Evolutionary conservation across 2,888 invertebrate species (phyloP), one percentile per base, ranked within the genome.

Genomic region (Erannis defoliaria): DNA sequence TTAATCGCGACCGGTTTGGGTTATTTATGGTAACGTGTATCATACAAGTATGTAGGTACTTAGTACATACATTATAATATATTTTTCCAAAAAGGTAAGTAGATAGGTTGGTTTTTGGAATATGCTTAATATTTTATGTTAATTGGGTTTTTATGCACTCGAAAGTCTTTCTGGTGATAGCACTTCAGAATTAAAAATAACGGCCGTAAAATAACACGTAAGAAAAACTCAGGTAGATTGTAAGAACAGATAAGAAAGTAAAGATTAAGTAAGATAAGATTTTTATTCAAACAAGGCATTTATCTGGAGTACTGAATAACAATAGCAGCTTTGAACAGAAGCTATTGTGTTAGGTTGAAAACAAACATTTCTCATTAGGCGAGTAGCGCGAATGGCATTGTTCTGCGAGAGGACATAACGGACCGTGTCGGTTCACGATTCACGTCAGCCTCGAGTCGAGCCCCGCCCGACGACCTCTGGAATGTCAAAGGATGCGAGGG

Each of bases 291-390:
- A 75, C 72, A 67, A 75, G 71, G 75, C 75, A 77, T 74, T 80
- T 78, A 76, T 82, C 80, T 78, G 56, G 42, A 48, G 53, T 82
- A 26, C 26, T 26, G 5, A 80, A 82, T 85, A 88, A 88, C 84
- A 84, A 86, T 84, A 82, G 83, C 79, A 78, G 82, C 82, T 80
- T 83, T 84, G 84, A 85, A 83, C 78, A 83, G 78, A 81, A 79
- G 77, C 86, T 79, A 90, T 90, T 91, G 90, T 89, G 81, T 81
- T 70, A 79, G 78, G 79, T 77, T 85, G 81, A 87, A 91, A 90
- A 89, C 90, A 90, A 92, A 90, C 89, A 91, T 89, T 92, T 90
- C 88, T 89, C 90, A 90, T 90, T 90, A 91, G 85, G 78, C 83
- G 87, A 87, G 87, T 86, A 85, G 84, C 85, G 84, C 81, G 85